These are phyloP conservation scores for Sialia sialis DNA, from an alignment of 2,113 vertebrate genomes.

Conservation along the genomic window DNA sequence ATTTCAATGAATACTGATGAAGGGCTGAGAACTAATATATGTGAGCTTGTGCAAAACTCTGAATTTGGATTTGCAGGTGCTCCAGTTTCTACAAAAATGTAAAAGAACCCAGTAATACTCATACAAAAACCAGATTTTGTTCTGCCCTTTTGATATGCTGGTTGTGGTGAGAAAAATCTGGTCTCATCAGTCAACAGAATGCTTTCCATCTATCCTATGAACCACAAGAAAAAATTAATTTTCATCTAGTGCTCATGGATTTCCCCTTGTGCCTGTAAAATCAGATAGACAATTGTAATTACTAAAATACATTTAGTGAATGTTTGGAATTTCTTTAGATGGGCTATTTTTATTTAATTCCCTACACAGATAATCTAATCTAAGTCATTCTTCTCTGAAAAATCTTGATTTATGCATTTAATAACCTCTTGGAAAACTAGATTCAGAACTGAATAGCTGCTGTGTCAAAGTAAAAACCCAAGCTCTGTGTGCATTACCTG, in stretches of 20 bases:
- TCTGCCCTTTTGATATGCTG: neutral
- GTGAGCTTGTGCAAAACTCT: neutral
- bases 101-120: neutral
- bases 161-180: neutral
- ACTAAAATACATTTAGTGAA: neutral
- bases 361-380: neutral
- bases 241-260: neutral
- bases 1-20: neutral
- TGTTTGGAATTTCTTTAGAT: neutral
- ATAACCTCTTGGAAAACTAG: neutral
- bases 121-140: neutral
- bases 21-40: neutral
- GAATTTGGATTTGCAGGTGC: neutral
- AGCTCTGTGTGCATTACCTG: neutral
- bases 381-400: neutral
- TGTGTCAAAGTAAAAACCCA: neutral
- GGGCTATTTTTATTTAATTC: neutral
- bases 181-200: neutral
- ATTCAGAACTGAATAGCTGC: neutral
- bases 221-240: neutral
- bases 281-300: neutral
- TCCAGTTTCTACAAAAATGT: neutral
- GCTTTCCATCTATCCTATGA: neutral
- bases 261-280: neutral
- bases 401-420: constrained; percentile 3